Percentiles rank a stretch among this genome's conserved stretches.
These are phyloP conservation scores for Macroglossus sobrinus DNA, from an alignment of 2,113 vertebrate species.

Conservation along the genomic window DNA sequence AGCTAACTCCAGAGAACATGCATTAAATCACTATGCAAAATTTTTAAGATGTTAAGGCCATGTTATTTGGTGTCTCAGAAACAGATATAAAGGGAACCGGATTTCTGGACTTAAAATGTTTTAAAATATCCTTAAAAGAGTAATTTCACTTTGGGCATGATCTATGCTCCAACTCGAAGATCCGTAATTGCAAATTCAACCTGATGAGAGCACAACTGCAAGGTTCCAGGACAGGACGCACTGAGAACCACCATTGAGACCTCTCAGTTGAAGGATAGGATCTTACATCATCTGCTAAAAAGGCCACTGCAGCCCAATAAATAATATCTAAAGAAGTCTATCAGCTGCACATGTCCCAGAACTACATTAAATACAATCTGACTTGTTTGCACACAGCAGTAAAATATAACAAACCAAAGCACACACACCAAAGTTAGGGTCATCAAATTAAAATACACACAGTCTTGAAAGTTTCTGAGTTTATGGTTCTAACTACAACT, in stretches of 20 bases:
- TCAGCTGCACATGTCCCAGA: background rate
- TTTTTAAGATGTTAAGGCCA: background rate
- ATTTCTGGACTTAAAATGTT: background rate
- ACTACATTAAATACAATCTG: background rate
- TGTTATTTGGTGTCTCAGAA: background rate
- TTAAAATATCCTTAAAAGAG: constrained; percentile 8
- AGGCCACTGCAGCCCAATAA: background rate
- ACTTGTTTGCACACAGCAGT: background rate
- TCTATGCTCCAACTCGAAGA: background rate
- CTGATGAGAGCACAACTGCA: background rate
- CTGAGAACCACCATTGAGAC: background rate
- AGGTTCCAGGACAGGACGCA: background rate
- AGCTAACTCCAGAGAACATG: background rate
- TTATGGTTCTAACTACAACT: background rate
- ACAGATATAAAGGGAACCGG: background rate
- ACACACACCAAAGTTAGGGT: background rate
- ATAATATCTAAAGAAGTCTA: background rate
- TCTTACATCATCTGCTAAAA: background rate
- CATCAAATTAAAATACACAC: background rate
- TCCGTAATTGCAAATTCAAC: background rate
- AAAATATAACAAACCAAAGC: background rate
- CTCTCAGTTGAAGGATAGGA: background rate
- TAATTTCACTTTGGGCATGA: background rate
- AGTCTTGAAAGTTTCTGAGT: background rate
- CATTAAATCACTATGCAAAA: background rate